Evolutionary conservation across 2,113 vertebrate genomes (phyloP), one percentile per base, ranked within the genome.

Genomic region (Sturnira hondurensis): DNA sequence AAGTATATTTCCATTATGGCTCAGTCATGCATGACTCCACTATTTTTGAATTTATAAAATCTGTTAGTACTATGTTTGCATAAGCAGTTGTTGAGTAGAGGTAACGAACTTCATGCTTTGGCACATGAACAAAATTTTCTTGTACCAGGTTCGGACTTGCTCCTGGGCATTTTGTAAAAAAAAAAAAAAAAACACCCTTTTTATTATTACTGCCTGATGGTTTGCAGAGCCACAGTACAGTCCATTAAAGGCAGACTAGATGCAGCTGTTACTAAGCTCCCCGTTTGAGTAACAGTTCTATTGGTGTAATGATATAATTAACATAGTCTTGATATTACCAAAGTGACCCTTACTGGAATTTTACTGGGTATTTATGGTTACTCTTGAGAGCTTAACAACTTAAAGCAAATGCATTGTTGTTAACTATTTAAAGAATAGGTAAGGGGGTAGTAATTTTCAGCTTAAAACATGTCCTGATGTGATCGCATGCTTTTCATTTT

Each of bases 401-500:
- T 41, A 58, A 47, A 88, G 31, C 7, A 61, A 20, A 67, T 67
- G 31, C 56, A 89, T 33, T 86, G 3, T 80, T 86, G 26, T 36
- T 20, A 31, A 26, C 80, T 67, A 86, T 82, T 24, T 68, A 81
- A 65, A 76, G 36, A 68, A 22, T 52, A 81, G 38, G 12, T 70
- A 4, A 31, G 24, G 43, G 36, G 12, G 28, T 1, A 56, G 14
- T 65, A 12, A 56, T 86, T 86, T n/a, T 17, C 54, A 28, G 19
- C 54, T 6, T 76, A 31, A 71, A 65, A 43, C 76, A 16, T 26
- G 50, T 71, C 93, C 43, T 96, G 94, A 94, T 41, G 81, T 96
- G 93, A 97, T 86, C 33, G 20, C 33, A 8, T 96, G 86, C 54
- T 97, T 96, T 96, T 93, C 81, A 43, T 97, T 95, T 96, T 97